These are phyloP conservation scores for Parnassius smintheus DNA, from an alignment of 2,888 invertebrate species.

Conservation along the genomic window DNA sequence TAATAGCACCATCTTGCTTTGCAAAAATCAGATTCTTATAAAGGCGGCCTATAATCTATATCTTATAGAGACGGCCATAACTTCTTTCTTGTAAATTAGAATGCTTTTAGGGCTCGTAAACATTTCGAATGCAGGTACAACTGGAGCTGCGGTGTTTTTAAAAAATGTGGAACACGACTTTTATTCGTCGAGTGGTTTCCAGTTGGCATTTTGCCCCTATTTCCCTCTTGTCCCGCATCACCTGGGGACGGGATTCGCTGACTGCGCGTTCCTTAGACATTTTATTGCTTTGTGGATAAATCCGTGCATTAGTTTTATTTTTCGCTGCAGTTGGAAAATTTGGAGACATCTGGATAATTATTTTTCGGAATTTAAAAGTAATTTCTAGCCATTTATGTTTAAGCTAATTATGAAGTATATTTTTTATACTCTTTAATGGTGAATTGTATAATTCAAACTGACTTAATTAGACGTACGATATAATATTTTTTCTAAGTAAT, in stretches of 20 bases:
- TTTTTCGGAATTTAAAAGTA: not conserved
- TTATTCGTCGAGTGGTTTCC: slow-evolving; percentile 5
- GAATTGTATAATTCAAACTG: too few species aligned
- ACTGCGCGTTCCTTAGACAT: slow-evolving; percentile 2
- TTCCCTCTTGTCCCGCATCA: slow-evolving; percentile 5
- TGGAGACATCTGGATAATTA: not conserved
- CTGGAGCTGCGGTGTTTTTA: slow-evolving; percentile 4
- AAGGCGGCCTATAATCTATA: slow-evolving; percentile 8
- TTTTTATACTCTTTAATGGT: too few species aligned
- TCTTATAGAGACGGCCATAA: slow-evolving; percentile 6
- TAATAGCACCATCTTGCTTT: not conserved
- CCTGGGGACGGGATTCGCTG: slow-evolving; percentile 9
- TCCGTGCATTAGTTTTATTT: slow-evolving; percentile 5
- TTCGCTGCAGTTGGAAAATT: not conserved
- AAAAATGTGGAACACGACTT: slow-evolving; percentile 11
- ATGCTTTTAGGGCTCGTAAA: slow-evolving; percentile 14
- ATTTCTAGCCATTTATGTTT: too few species aligned
- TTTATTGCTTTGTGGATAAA: slow-evolving; percentile 13
- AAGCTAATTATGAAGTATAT: too few species aligned
- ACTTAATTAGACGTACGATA: too few species aligned
- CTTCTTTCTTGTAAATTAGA: slow-evolving; percentile 12
- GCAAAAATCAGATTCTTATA: not conserved
- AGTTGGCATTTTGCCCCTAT: slow-evolving; percentile 14
- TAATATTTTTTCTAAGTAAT: too few species aligned
- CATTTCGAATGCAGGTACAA: slow-evolving; percentile 12